phyloP scores from a whole-genome alignment of 2,113 vertebrate genomes.

The Pelodiscus sinensis region DNA sequence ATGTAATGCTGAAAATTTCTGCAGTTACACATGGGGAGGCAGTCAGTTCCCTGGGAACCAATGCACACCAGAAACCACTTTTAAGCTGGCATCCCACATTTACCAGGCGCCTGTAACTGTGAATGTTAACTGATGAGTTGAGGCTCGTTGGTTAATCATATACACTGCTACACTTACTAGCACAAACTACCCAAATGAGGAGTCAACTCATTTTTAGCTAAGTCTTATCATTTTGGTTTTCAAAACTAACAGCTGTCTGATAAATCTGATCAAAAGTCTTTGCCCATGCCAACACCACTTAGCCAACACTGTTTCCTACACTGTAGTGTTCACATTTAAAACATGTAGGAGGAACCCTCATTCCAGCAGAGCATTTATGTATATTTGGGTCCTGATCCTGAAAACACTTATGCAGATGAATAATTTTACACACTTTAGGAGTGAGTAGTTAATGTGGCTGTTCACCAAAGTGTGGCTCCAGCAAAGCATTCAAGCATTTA shows the following conservation, averaged over 20 bases:
- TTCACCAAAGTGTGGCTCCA: neutral
- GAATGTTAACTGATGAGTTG: too few species aligned
- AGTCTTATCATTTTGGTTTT: neutral
- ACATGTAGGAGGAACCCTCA: neutral
- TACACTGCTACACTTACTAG: too few species aligned
- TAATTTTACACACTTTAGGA: neutral
- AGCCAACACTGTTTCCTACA: neutral
- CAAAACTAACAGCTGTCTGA: neutral
- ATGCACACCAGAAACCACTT: too few species aligned
- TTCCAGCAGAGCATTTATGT: neutral
- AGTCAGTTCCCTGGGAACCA: too few species aligned
- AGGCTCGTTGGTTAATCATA: too few species aligned
- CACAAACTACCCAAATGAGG: neutral
- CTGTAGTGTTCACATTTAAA: neutral
- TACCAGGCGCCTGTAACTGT: too few species aligned
- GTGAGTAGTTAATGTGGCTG: neutral
- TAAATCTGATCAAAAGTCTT: neutral
- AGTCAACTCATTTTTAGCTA: neutral
- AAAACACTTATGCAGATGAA: neutral
- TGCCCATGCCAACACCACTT: neutral
- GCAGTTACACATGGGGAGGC: too few species aligned
- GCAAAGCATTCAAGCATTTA: neutral
- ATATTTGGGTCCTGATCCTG: neutral
- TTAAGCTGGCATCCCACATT: too few species aligned
- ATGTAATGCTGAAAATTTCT: too few species aligned